Evolutionary conservation across 2,113 vertebrate species (phyloP), one percentile per base, ranked within the genome.

Genomic region (Bostrychus sinensis): DNA sequence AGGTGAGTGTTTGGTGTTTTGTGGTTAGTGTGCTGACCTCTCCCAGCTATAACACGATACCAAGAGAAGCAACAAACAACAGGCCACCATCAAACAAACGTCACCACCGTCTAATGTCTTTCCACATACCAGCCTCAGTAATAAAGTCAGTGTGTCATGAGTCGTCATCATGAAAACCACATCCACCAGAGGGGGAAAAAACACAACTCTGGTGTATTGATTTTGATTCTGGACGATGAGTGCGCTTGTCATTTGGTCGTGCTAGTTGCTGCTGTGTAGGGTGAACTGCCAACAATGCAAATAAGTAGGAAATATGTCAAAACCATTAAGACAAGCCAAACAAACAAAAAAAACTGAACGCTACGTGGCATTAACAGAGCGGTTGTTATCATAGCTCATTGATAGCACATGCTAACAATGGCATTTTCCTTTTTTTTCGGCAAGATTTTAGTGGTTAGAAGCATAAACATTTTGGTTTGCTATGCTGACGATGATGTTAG

Each of bases 51-150:
- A 77, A 77, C 56, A 28, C 5, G 17, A 78, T 42, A 66, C 72
- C 37, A 23, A 63, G 51, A 60, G 48, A 72, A 79, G 66, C 61
- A 80, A 79, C 51, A 87, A 81, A 67, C 63, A 70, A 66, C 54
- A 43, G 11, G 8, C 51, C 19, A 62, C 4, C 28, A 30, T 48
- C 53, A 72, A 72, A 74, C 55, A 53, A 64, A 74, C 51, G 38
- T 59, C 26, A 67, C 17, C 56, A 61, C 16, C 42, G 75, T 64
- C 64, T 77, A 48, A 32, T 39, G 59, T 62, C 53, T 53, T 64
- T 68, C 60, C 68, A 80, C 65, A 76, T 78, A 81, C 71, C 66
- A 64, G 37, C 22, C 6, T 12, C 13, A 7, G 46, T 25, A 26
- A 26, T 26, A 5, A 22, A 26, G 23, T 26, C 43, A 45, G 20